These are phyloP conservation scores for Hiodon tergisus DNA, from an alignment of 2,113 vertebrate species.

Conservation along the genomic window DNA sequence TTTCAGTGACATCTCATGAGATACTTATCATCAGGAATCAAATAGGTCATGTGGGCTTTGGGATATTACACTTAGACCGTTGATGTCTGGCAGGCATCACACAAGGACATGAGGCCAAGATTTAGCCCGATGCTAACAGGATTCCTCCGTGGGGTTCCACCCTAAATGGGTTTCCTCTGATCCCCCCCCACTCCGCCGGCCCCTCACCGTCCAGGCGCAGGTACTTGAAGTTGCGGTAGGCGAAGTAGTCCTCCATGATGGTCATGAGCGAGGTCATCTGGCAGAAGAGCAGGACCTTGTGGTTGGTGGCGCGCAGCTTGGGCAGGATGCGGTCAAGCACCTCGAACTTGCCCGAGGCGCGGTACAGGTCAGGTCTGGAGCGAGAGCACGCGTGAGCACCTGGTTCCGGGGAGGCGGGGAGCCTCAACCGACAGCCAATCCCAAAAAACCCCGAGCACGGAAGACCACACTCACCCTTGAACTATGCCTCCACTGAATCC, in stretches of 20 bases:
- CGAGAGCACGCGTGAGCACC: background rate
- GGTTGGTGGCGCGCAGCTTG: slow-evolving; percentile 86
- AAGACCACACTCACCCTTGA: slow-evolving; percentile 66
- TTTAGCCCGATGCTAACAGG: too few species aligned
- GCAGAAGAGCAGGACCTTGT: slow-evolving; percentile 98
- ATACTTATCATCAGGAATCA: too few species aligned
- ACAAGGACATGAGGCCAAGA: too few species aligned
- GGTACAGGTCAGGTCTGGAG: slow-evolving; percentile 80
- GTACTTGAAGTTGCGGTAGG: slow-evolving; percentile 91
- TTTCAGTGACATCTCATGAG: too few species aligned
- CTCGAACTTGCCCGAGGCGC: slow-evolving; percentile 93
- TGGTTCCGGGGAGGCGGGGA: background rate
- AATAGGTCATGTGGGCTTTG: too few species aligned
- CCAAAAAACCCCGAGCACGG: background rate
- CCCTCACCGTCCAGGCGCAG: slow-evolving; percentile 89
- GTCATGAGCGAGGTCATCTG: slow-evolving; percentile 99
- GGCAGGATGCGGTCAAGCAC: slow-evolving; percentile 90
- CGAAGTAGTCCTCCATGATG: slow-evolving; percentile 98
- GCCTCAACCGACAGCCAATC: background rate
- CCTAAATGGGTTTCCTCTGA: background rate
- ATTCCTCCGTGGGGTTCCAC: background rate
- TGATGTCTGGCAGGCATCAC: too few species aligned
- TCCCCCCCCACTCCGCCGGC: background rate
- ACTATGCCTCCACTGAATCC: slow-evolving; percentile 88
- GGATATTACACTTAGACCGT: too few species aligned